Percentiles rank a stretch among this genome's conserved stretches.
Evolutionary conservation across 2,113 vertebrate species (phyloP).

Genomic region (Catagonus wagneri): DNA sequence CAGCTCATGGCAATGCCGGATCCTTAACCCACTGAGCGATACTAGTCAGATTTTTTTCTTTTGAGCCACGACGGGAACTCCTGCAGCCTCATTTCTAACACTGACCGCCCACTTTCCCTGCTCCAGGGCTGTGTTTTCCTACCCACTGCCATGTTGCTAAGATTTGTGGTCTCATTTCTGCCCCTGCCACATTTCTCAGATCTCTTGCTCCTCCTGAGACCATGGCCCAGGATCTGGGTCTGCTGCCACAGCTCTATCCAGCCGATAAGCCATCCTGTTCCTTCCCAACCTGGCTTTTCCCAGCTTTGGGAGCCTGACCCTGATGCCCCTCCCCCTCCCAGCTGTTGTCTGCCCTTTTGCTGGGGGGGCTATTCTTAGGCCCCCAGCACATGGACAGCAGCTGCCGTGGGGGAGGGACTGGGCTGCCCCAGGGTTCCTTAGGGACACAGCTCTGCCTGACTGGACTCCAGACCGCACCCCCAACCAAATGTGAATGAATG

Average conservation of each 20-base stretch:
- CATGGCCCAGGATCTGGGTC: not conserved
- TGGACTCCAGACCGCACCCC: not conserved
- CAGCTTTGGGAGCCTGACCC: not conserved
- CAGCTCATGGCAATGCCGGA: no score
- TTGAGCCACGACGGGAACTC: no score
- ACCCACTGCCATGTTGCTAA: not conserved
- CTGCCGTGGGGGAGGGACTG: constrained; percentile 52
- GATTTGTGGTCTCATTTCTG: not conserved
- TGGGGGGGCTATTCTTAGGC: constrained; percentile 81
- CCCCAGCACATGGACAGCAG: constrained; percentile 64
- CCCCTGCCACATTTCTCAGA: not conserved
- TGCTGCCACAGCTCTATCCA: not conserved
- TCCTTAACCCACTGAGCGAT: no score
- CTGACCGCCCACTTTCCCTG: not conserved
- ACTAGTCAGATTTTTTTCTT: no score
- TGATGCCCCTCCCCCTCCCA: constrained; percentile 71
- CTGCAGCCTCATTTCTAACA: not conserved
- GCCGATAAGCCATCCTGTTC: not conserved
- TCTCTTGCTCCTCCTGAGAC: not conserved
- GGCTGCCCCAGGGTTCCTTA: constrained; percentile 27
- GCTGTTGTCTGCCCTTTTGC: constrained; percentile 82
- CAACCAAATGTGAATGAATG: constrained; percentile 1
- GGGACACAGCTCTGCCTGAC: constrained; percentile 44
- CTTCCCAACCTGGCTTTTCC: not conserved
- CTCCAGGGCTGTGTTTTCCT: not conserved